Evolutionary conservation across 2,113 vertebrate genomes (phyloP).

Genomic region (Motacilla alba): DNA sequence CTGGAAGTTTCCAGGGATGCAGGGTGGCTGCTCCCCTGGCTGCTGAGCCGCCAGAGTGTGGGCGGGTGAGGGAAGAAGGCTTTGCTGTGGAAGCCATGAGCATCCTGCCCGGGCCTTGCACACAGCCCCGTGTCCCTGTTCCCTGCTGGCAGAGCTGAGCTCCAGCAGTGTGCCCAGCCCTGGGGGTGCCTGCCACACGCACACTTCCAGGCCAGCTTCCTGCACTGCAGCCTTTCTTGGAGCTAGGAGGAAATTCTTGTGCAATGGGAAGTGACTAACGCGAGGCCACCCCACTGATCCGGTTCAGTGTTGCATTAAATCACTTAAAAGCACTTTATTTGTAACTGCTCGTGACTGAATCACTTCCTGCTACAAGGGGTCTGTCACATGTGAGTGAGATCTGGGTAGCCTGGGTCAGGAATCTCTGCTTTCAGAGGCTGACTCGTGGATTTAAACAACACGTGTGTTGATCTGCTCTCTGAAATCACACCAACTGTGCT

Average conservation of each 20-base stretch:
- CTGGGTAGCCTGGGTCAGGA: neutral
- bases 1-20: neutral
- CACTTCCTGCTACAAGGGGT: neutral
- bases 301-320: neutral
- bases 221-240: neutral
- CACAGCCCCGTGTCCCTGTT: neutral
- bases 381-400: neutral
- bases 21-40: neutral
- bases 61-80: neutral
- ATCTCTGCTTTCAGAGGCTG: neutral
- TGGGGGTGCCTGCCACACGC: neutral
- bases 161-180: neutral
- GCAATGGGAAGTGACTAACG: neutral
- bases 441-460: neutral
- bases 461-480: neutral
- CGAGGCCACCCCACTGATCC: accelerated
- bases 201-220: neutral
- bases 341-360: neutral
- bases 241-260: neutral
- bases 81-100: neutral
- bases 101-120: neutral
- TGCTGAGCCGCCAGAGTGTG: neutral
- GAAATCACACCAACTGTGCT: neutral
- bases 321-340: neutral
- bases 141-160: neutral